A percentile compares a stretch with the other conserved stretches of the same genome.
Evolutionary conservation across 2,113 vertebrate genomes (phyloP).

Genomic region (Atlantisia rogersi): DNA sequence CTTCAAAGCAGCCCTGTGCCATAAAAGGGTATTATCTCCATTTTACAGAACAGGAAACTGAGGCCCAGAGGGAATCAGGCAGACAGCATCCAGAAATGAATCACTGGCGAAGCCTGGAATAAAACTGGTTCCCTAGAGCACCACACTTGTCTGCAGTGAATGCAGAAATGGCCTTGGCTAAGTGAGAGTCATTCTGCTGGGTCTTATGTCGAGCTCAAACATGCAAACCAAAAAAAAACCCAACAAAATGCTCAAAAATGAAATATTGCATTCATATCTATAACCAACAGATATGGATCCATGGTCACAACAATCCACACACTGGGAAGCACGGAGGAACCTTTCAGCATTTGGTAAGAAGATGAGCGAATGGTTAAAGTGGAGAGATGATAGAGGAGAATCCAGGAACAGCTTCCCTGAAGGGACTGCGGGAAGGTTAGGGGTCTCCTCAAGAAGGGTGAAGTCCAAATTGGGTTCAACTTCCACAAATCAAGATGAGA

Average conservation of each 20-base stretch:
- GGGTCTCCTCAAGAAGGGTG: not conserved
- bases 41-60: conserved; percentile 61
- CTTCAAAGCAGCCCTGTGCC: conserved; percentile 47
- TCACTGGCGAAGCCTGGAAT: conserved; percentile 10
- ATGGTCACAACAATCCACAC: accelerated
- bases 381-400: not conserved
- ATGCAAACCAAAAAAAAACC: not conserved
- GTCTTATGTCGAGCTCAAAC: not conserved
- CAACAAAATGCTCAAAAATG: not conserved
- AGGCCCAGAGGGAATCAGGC: not conserved
- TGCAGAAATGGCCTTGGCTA: conserved; percentile 6
- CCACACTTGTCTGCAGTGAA: not conserved
- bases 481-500: not conserved
- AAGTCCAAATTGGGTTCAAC: not conserved
- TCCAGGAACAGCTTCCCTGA: not conserved
- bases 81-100: conserved; percentile 45
- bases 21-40: conserved; percentile 47
- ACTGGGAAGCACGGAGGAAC: not conserved
- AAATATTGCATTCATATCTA: not conserved
- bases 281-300: not conserved
- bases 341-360: not conserved
- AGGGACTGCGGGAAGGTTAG: accelerated
- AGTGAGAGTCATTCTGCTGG: not conserved
- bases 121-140: conserved; percentile 45
- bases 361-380: not conserved